Percentiles rank a stretch among this genome's conserved stretches.
These are phyloP conservation scores for Gonocerus acuteangulatus DNA, from an alignment of 2,888 invertebrate genomes.

Conservation along the genomic window DNA sequence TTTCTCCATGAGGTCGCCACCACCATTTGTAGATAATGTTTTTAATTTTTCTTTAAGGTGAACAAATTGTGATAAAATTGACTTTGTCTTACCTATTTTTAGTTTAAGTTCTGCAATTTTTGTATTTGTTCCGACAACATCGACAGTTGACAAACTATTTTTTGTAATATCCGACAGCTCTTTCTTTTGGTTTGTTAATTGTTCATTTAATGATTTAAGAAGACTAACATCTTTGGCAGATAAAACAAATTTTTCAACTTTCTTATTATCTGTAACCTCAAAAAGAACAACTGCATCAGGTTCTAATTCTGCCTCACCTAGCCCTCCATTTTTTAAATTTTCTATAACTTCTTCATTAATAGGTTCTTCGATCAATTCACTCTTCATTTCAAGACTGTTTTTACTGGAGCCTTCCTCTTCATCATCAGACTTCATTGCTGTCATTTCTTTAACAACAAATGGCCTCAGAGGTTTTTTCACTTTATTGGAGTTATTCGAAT, in stretches of 20 bases:
- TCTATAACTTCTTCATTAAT: slow-evolving; percentile 36
- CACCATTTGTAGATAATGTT: slow-evolving; percentile 1
- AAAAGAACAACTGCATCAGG: slow-evolving; percentile 39
- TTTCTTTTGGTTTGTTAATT: slow-evolving; percentile 34
- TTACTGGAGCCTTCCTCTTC: slow-evolving; percentile 10
- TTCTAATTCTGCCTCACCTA: slow-evolving; percentile 37
- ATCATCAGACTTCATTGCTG: slow-evolving; percentile 26
- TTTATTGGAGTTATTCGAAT: slow-evolving; percentile 20
- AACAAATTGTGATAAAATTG: slow-evolving; percentile 34
- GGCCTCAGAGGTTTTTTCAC: slow-evolving; percentile 32
- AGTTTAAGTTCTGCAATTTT: slow-evolving; percentile 37
- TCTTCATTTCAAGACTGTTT: slow-evolving; percentile 15
- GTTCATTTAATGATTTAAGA: slow-evolving; percentile 38
- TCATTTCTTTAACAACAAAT: slow-evolving; percentile 35
- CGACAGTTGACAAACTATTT: slow-evolving; percentile 29
- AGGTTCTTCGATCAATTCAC: slow-evolving; percentile 28
- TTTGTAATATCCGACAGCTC: slow-evolving; percentile 29
- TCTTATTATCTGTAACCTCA: slow-evolving; percentile 38
- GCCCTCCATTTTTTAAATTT: slow-evolving; percentile 34
- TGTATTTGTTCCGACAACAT: slow-evolving; percentile 34
- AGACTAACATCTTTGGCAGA: slow-evolving; percentile 39
- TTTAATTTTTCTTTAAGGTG: slow-evolving; percentile 27
- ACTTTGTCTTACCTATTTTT: slow-evolving; percentile 34
- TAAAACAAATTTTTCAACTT: slow-evolving; percentile 39
- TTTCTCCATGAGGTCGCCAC: slow-evolving; percentile 10